A percentile compares a stretch with the other conserved stretches of the same genome.
Evolutionary conservation across 2,113 vertebrate genomes (phyloP).

Genomic region (Xenus cinereus): DNA sequence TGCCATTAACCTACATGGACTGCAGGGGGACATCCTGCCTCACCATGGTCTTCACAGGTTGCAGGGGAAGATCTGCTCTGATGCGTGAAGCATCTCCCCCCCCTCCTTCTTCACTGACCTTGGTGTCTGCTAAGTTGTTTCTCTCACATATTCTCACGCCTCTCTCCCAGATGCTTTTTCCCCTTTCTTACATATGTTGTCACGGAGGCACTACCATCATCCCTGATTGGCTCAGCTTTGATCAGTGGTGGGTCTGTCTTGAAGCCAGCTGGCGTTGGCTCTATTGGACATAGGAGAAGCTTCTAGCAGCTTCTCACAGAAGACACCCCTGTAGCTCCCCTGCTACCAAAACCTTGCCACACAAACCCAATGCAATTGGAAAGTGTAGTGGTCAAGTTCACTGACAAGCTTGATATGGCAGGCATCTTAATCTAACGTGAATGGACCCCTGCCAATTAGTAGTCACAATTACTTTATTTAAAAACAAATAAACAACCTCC

Average conservation of each 20-base stretch:
- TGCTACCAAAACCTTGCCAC: background rate
- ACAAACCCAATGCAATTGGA: background rate
- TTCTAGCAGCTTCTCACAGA: background rate
- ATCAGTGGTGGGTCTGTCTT: rapidly evolving
- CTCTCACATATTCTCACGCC: background rate
- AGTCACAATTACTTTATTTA: background rate
- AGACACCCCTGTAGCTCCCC: no score
- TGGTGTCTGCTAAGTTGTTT: background rate
- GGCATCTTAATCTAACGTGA: background rate
- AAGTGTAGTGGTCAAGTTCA: background rate
- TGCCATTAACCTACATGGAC: background rate
- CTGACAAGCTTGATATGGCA: background rate
- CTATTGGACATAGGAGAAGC: background rate
- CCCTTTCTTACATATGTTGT: background rate
- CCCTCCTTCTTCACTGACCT: background rate
- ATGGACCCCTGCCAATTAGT: background rate
- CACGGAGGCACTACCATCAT: background rate
- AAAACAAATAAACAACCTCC: background rate
- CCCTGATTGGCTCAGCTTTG: background rate
- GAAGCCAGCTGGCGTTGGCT: background rate
- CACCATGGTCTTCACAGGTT: background rate
- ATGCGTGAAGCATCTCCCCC: background rate
- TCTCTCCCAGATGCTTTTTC: background rate
- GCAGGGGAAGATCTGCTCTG: background rate
- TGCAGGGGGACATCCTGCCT: background rate